Conservation (phyloP, 1,140 invertebrate genomes). For the Copidosoma floridanum region DNA sequence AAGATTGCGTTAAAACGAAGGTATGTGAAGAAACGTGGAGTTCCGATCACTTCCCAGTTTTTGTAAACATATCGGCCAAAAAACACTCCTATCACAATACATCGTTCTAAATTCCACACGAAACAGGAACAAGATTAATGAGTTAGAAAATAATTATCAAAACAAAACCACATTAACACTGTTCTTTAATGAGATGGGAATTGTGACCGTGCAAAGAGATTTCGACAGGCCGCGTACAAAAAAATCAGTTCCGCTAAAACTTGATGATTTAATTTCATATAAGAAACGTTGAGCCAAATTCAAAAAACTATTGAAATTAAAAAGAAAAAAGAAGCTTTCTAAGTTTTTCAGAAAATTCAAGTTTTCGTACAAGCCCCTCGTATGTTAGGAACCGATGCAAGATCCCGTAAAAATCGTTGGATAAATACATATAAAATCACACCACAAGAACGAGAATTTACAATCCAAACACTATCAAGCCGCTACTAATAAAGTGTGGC, state of each 20-base stretch:
- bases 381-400: neutral
- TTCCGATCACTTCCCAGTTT: conserved; percentile 33
- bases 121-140: neutral
- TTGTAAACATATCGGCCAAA: neutral
- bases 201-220: conserved; percentile 11
- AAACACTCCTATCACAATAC: neutral
- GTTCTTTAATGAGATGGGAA: conserved; percentile 23
- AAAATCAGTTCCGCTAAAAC: conserved; percentile 14
- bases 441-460: neutral
- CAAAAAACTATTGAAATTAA: conserved; percentile 15
- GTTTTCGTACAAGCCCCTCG: neutral
- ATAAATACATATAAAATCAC: neutral
- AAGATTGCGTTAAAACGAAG: conserved; percentile 32
- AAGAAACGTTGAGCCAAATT: conserved; percentile 9
- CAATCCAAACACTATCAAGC: neutral
- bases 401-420: conserved; percentile 4
- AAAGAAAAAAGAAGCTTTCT: conserved; percentile 11
- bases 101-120: neutral
- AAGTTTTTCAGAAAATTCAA: conserved; percentile 2
- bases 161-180: neutral
- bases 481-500: neutral
- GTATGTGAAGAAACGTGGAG: conserved; percentile 33
- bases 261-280: conserved; percentile 19
- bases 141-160: neutral
- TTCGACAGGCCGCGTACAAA: conserved; percentile 7